Percentiles rank a stretch among this genome's conserved stretches.
phyloP scores from a whole-genome alignment of 2,888 invertebrate species.

The Chironomus riparius region DNA sequence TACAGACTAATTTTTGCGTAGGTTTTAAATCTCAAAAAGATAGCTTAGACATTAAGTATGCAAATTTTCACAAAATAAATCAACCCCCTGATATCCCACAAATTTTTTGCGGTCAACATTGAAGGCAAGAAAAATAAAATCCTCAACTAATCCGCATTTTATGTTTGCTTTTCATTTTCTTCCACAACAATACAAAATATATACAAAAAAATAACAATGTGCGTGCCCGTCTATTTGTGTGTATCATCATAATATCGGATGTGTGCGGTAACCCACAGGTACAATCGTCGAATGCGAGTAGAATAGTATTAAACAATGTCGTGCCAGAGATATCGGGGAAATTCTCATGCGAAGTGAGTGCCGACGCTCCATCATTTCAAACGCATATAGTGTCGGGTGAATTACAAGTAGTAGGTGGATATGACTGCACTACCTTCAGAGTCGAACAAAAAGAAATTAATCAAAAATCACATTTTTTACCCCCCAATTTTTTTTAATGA shows the following conservation, averaged over 20 bases:
- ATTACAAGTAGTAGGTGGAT: conserved; percentile 42
- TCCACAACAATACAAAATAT: neutral
- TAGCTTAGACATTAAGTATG: no score
- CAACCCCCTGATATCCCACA: neutral
- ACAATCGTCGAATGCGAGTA: conserved; percentile 38
- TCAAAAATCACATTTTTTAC: neutral
- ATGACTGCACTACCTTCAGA: neutral
- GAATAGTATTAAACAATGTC: conserved; percentile 38
- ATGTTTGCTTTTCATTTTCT: neutral
- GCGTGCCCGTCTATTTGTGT: no score
- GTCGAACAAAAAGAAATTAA: conserved; percentile 4
- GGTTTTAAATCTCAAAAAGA: no score
- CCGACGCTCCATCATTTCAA: conserved; percentile 42
- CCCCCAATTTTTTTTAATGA: conserved; percentile 29
- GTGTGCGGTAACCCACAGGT: neutral
- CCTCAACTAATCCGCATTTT: neutral
- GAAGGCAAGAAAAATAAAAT: neutral
- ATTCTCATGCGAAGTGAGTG: conserved; percentile 41
- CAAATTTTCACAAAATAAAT: no score
- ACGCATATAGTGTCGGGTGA: conserved; percentile 39
- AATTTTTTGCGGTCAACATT: neutral
- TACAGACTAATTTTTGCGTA: no score
- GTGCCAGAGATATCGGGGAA: conserved; percentile 39
- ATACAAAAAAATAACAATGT: no score
- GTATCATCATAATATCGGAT: neutral